Evolutionary conservation across 2,888 invertebrate genomes (phyloP).

Genomic region (Xanthorhoe designata): DNA sequence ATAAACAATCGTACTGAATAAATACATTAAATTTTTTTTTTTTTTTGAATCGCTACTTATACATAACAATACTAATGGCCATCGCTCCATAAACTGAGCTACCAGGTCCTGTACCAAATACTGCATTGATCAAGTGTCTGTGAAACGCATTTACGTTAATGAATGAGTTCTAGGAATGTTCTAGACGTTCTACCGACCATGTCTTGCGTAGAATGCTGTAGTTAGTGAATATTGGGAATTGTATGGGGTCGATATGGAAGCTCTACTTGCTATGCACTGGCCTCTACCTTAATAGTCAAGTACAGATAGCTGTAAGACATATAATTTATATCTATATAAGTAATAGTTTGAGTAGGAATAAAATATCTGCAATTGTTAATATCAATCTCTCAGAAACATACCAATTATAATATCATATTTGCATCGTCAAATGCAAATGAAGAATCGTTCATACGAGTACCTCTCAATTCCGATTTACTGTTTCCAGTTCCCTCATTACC

Average conservation of each 20-base stretch:
- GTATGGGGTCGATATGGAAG: slow-evolving; percentile 10
- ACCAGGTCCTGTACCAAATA: background rate
- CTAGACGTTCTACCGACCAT: slow-evolving; percentile 1
- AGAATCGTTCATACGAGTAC: background rate
- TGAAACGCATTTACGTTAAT: slow-evolving; percentile 11
- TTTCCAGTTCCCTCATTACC: background rate
- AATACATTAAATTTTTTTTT: too few species aligned
- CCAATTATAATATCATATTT: background rate
- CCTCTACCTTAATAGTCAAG: background rate
- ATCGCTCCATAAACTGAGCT: too few species aligned
- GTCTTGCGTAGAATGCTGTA: slow-evolving; percentile 14
- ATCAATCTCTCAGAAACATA: too few species aligned
- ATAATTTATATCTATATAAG: background rate
- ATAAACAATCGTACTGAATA: too few species aligned
- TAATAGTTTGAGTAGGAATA: too few species aligned
- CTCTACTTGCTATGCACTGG: slow-evolving; percentile 5
- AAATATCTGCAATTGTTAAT: too few species aligned
- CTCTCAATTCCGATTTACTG: background rate
- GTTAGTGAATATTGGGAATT: slow-evolving; percentile 18
- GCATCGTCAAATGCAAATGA: background rate
- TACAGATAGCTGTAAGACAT: background rate
- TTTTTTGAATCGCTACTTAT: too few species aligned
- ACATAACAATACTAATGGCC: too few species aligned
- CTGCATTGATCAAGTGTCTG: background rate
- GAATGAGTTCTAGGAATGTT: slow-evolving; percentile 16